Conservation (phyloP, 2,797 vertebrate species). For the Mormyrops boulengeri region DNA sequence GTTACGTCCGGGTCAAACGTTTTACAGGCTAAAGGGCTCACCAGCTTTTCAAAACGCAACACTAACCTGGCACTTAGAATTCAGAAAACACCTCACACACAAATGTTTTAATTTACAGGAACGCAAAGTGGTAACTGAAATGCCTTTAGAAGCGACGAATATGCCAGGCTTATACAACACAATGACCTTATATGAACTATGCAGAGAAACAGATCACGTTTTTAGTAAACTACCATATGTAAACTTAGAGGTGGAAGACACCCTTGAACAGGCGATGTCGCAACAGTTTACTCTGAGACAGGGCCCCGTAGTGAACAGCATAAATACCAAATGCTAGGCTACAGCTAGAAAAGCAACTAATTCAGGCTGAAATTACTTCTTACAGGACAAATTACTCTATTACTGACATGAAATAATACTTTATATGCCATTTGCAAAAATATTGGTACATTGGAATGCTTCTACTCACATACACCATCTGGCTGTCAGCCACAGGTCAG, state of each 20-base stretch:
- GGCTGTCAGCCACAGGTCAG: neutral
- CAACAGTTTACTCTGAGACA: neutral
- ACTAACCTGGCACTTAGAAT: conserved; percentile 34
- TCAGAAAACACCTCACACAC: conserved; percentile 25
- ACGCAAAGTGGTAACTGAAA: conserved; percentile 19
- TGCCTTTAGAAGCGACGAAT: conserved; percentile 29
- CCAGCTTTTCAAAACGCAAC: conserved; percentile 33
- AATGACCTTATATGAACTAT: conserved; percentile 28
- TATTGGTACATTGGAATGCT: neutral
- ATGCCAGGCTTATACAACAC: conserved; percentile 31
- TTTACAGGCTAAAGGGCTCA: conserved; percentile 46
- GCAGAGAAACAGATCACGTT: neutral
- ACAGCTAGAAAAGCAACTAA: neutral
- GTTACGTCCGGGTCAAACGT: conserved; percentile 47
- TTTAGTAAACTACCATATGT: neutral
- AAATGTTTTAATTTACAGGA: conserved; percentile 31
- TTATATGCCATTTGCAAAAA: neutral
- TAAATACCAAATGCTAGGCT: neutral
- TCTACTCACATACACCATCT: neutral
- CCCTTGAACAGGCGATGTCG: neutral
- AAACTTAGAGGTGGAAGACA: neutral
- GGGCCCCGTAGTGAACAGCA: neutral
- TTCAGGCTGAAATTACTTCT: neutral
- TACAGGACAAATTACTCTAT: neutral
- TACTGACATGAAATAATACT: neutral